Evolutionary conservation across 2,797 vertebrate genomes (phyloP).

Genomic region (Sternotherus odoratus): DNA sequence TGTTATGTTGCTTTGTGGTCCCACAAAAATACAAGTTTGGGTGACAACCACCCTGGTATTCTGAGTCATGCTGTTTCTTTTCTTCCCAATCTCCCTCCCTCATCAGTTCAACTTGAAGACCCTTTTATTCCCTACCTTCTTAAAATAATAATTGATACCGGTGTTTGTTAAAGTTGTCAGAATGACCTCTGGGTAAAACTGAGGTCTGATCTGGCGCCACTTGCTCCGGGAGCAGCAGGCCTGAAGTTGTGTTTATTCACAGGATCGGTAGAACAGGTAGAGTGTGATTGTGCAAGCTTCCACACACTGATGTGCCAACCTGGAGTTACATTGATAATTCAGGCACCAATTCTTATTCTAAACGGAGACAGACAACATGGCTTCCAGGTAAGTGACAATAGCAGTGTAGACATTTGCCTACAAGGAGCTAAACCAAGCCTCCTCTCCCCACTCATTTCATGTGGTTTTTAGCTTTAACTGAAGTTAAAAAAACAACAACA

Average conservation of each 20-base stretch:
- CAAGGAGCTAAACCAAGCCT: neutral
- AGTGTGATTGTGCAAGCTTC: neutral
- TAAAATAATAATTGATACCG: slow-evolving; percentile 38
- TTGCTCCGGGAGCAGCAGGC: neutral
- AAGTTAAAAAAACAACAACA: neutral
- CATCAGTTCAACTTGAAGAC: slow-evolving; percentile 31
- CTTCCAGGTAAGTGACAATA: neutral
- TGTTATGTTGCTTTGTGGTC: neutral
- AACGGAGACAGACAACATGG: neutral
- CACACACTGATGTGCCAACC: rapidly evolving
- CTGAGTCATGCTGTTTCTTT: slow-evolving; percentile 53
- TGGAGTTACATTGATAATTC: neutral
- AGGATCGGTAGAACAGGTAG: neutral
- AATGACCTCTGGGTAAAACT: slow-evolving; percentile 17
- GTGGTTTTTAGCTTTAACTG: neutral
- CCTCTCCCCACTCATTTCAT: neutral
- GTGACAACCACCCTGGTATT: slow-evolving; percentile 30
- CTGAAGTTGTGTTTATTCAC: neutral
- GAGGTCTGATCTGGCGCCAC: slow-evolving; percentile 2
- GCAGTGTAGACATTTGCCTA: neutral
- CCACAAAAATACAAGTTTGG: slow-evolving; percentile 28
- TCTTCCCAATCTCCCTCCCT: slow-evolving; percentile 54
- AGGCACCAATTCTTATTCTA: neutral
- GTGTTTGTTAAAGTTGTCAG: neutral
- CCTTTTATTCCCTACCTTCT: slow-evolving; percentile 55